Percentiles rank a stretch among this genome's conserved stretches.
Evolutionary conservation across 2,888 invertebrate species (phyloP).

Genomic region (Drosophila atroscutellata): DNA sequence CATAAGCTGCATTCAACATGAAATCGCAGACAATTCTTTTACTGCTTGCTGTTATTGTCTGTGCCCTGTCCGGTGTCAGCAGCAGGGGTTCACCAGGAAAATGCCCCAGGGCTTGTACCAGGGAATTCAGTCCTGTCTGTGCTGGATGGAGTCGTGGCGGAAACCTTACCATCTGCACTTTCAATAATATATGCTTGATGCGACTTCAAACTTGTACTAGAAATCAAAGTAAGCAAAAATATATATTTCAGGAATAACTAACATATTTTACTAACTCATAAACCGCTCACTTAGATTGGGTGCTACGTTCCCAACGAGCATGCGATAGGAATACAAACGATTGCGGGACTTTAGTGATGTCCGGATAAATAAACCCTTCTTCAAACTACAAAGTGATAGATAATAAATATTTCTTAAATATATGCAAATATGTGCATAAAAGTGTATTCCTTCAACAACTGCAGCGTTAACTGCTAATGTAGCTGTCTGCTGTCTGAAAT

Average conservation of each 20-base stretch:
- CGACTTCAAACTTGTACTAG: background rate
- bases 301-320: background rate
- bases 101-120: background rate
- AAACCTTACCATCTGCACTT: slow-evolving; percentile 21
- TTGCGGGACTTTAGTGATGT: background rate
- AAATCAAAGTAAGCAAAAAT: background rate
- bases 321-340: background rate
- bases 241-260: background rate
- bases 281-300: slow-evolving; percentile 19
- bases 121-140: slow-evolving; percentile 25
- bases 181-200: slow-evolving; percentile 1
- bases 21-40: slow-evolving; percentile 7
- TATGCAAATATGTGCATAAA: background rate
- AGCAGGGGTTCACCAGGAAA: background rate
- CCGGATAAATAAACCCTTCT: background rate
- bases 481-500: slow-evolving; percentile 15
- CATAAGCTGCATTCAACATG: slow-evolving; percentile 20
- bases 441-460: background rate
- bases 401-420: background rate
- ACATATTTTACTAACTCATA: no score
- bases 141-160: background rate
- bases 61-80: background rate
- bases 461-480: slow-evolving; percentile 11
- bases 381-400: background rate
- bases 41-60: background rate